Evolutionary conservation across 2,113 vertebrate species (phyloP).

Genomic region (Actinemys pallida): DNA sequence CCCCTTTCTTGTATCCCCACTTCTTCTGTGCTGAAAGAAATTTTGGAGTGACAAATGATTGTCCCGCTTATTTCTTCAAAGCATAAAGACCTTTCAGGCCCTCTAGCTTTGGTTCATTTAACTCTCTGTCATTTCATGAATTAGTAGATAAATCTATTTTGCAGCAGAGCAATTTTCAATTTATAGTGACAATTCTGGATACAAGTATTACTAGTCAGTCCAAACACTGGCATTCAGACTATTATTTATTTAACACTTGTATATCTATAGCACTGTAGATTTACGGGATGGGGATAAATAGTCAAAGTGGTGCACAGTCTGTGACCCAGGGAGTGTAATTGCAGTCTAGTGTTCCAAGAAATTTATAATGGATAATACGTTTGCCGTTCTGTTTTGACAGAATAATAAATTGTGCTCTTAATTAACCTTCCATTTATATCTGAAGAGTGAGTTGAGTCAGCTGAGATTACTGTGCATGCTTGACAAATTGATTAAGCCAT

Average conservation of each 20-base stretch:
- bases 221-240: neutral
- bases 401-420: neutral
- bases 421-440: neutral
- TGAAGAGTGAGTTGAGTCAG: neutral
- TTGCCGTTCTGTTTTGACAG: neutral
- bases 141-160: neutral
- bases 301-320: neutral
- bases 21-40: neutral
- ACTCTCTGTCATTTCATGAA: neutral
- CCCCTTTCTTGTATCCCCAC: fast-evolving
- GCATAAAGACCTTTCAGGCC: neutral
- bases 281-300: neutral
- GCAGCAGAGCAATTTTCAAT: neutral
- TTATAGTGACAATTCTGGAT: neutral
- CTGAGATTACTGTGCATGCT: neutral
- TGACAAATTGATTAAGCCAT: neutral
- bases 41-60: neutral
- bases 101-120: neutral
- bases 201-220: neutral
- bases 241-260: neutral
- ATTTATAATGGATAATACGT: neutral
- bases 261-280: neutral
- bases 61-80: neutral
- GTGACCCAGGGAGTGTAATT: neutral
- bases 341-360: neutral